phyloP scores from a whole-genome alignment of 2,113 vertebrate species.

The Phylloscopus trochilus region DNA sequence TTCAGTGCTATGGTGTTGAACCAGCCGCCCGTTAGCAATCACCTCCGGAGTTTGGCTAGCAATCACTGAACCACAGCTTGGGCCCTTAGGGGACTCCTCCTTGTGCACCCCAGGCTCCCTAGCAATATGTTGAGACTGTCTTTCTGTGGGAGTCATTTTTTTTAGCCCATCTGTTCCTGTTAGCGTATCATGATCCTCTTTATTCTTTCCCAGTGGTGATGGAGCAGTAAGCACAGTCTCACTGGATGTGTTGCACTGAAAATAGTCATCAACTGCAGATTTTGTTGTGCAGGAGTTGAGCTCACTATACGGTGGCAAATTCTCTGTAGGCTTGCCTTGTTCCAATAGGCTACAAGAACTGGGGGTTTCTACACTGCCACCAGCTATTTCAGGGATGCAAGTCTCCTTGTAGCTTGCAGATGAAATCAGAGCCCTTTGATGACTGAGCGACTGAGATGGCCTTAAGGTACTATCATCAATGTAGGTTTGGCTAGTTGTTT shows the following conservation, averaged over 20 bases:
- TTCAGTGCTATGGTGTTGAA: conserved; percentile 82
- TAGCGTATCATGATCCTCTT: conserved; percentile 85
- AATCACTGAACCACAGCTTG: conserved; percentile 69
- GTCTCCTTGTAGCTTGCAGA: conserved; percentile 80
- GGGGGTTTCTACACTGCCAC: conserved; percentile 81
- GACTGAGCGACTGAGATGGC: conserved; percentile 83
- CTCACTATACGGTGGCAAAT: conserved; percentile 84
- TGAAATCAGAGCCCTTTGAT: conserved; percentile 82
- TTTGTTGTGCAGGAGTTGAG: conserved; percentile 87
- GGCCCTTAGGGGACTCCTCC: conserved; percentile 85
- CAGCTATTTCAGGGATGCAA: conserved; percentile 82
- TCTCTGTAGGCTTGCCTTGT: conserved; percentile 85
- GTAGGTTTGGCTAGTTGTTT: conserved; percentile 84
- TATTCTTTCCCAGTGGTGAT: conserved; percentile 83
- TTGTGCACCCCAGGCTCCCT: conserved; percentile 83
- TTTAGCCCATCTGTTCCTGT: conserved; percentile 82
- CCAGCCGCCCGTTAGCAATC: conserved; percentile 82
- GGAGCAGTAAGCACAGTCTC: conserved; percentile 85
- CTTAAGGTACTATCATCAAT: conserved; percentile 91
- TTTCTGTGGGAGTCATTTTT: conserved; percentile 80
- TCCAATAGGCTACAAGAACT: conserved; percentile 86
- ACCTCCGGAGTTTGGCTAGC: conserved; percentile 74
- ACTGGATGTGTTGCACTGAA: conserved; percentile 88
- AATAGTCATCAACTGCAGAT: conserved; percentile 86
- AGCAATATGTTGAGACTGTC: conserved; percentile 83